Base-by-base conservation (phyloP, 2,888 invertebrate genomes). In the Cremastinae sp. region DNA sequence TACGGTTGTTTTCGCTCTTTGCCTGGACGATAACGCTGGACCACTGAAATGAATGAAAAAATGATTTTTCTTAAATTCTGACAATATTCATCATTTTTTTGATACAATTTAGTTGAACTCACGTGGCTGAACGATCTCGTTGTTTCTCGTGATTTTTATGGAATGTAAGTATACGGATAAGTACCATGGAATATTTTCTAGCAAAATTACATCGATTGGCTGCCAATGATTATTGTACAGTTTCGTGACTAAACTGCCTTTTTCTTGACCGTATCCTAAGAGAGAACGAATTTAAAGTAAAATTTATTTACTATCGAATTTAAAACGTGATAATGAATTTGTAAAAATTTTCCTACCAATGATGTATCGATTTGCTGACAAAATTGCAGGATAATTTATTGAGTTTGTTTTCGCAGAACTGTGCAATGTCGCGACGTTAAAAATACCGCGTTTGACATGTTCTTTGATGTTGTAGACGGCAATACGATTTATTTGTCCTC, bases 181-280 rank as follows among this genome's bases (percentile, higher is more conserved):
- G 91, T 94, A 96, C 97, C 97, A 97, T 0, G 96, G 96, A 81
- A 98, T 94, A 89, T 97, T 95, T 90, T 98, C 98, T 87, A 98
- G 91, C 73, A 98, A 92, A 61, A 97, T 92, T 43, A 97, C 92
- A 83, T 96, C 93, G 66, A 98, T 90, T 0, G 93, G 86, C 68
- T 92, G 91, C 93, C 94, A 95, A 83, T 96, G 94, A 81, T 94
- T 95, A 86, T 98, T 98, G 73, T 93, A 93, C 59, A 98, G 91
- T 88, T 96, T 94, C 18, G 96, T 96, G 0, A 96, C 95, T 82
- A 98, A 94, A 59, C 97, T 96, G 9, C 98, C 98, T 84, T 93
- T 93, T 89, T 97, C 97, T 90, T 97, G 96, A 0, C 98, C 98
- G 90, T 96, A 96, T 1, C 97, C 98, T 93, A 82, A 14, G 72